Evolutionary conservation across 2,888 invertebrate species (phyloP), one percentile per base, ranked within the genome.

Genomic region (Octodonta nipae): DNA sequence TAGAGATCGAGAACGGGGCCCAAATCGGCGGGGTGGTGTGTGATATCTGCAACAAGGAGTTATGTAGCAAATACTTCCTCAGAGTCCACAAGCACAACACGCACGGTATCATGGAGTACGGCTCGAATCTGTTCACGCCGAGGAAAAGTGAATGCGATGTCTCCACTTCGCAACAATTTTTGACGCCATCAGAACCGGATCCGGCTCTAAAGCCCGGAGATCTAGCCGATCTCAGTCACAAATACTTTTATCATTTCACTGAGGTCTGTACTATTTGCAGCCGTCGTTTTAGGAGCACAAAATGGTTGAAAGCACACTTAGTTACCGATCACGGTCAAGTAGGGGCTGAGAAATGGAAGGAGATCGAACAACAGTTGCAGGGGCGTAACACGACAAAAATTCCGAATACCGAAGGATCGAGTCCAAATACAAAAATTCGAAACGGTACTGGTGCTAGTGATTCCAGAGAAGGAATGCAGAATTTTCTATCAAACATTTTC

Each of bases 51-150:
- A 89, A 93, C 66, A 93, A 93, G 61, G 93, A 96, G 64, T 69
- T 98, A 33, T 95, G 95, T 68, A 93, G 92, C 64, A 95, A 96
- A 60, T 93, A 96, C 59, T 95, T 95, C 57, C 68, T 98, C 36
- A 78, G 92, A 41, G 93, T 93, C 13, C 98, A 98, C 67, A 95
- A 95, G 58, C 89, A 91, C 56, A 95, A 95, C 61, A 91, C 91
- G 16, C 98, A 98, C 60, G 95, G 95, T 11, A 89, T 98, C 37
- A 79, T 85, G 8, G 88, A 89, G 41, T 88, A 87, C 34, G 80
- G 80, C 10, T 49, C 56, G 6, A 59, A 58, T 31, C 44, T 61
- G 51, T 63, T 44, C 47, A 66, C 54, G 51, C 68, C 42, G 55
- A 68, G 41, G 31, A 52, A 54, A 44, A 47, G 50, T 32, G 55